These are phyloP conservation scores for Penelope pileata DNA, from an alignment of 2,113 vertebrate genomes.

Conservation along the genomic window DNA sequence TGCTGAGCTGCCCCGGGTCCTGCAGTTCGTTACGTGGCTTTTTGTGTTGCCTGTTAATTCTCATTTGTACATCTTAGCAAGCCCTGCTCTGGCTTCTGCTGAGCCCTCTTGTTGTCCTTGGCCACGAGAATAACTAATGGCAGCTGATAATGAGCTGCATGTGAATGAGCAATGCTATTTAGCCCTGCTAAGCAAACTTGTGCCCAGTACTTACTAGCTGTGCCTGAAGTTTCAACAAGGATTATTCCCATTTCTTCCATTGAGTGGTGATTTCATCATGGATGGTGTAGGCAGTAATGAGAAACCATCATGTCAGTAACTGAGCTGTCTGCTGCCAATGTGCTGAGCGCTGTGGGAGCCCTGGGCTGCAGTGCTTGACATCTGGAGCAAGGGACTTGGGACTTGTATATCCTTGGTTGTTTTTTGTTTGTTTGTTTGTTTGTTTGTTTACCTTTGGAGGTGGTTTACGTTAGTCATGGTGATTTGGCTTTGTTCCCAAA, in stretches of 20 bases:
- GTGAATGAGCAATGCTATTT: slow-evolving; percentile 11
- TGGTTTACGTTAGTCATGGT: slow-evolving; percentile 41
- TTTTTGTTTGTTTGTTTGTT: neutral
- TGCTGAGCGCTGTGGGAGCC: neutral
- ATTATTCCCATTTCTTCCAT: slow-evolving; percentile 5
- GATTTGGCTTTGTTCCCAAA: neutral
- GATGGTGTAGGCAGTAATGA: neutral
- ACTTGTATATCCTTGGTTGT: slow-evolving; percentile 3
- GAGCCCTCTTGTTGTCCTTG: slow-evolving; percentile 46
- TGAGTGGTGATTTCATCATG: neutral
- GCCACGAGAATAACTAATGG: slow-evolving; percentile 7
- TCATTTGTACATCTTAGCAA: neutral
- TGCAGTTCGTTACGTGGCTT: slow-evolving; percentile 10
- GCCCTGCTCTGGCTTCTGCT: neutral
- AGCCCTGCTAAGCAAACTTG: neutral
- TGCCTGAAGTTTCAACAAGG: slow-evolving; percentile 17
- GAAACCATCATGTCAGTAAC: neutral
- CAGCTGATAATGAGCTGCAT: slow-evolving; percentile 46
- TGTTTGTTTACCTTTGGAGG: slow-evolving; percentile 4
- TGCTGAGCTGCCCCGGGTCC: neutral
- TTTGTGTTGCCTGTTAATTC: slow-evolving; percentile 10
- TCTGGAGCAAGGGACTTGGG: neutral
- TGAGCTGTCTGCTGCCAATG: neutral
- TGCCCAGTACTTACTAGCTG: neutral
- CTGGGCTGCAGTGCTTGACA: neutral